phyloP scores from a whole-genome alignment of 2,113 vertebrate species.

The Eulemur rufifrons region DNA sequence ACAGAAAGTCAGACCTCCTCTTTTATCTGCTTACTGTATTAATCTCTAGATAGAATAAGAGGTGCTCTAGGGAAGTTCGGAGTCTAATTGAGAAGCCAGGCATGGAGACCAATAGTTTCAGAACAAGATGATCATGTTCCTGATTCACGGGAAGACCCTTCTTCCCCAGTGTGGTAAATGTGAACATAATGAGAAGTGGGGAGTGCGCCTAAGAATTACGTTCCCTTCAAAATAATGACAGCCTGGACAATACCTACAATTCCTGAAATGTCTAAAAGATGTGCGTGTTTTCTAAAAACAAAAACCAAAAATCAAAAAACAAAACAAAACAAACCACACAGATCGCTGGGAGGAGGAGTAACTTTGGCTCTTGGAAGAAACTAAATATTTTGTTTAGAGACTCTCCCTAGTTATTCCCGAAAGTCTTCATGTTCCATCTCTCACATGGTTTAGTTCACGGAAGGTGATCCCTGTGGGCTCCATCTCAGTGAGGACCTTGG shows the following conservation, averaged over 20 bases:
- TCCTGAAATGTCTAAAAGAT: neutral
- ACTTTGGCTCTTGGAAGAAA: neutral
- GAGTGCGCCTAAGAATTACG: neutral
- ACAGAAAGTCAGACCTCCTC: neutral
- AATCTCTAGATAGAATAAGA: neutral
- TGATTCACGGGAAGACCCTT: neutral
- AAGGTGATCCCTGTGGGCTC: neutral
- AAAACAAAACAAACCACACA: neutral
- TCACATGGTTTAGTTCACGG: neutral
- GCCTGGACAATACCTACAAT: accelerated
- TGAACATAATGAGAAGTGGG: neutral
- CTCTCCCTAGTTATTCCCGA: neutral
- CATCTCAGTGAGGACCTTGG: neutral
- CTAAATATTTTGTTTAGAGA: neutral
- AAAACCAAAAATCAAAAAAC: neutral
- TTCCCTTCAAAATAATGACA: neutral
- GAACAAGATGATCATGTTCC: neutral
- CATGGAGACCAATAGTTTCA: neutral
- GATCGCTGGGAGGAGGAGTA: neutral
- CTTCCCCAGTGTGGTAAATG: too few species aligned
- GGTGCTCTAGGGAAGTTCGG: neutral
- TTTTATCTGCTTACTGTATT: neutral
- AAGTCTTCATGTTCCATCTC: neutral
- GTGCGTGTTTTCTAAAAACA: neutral
- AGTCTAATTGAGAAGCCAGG: neutral